Evolutionary conservation across 2,888 invertebrate genomes (phyloP), one percentile per base, ranked within the genome.

Genomic region (Odontothrips loti): DNA sequence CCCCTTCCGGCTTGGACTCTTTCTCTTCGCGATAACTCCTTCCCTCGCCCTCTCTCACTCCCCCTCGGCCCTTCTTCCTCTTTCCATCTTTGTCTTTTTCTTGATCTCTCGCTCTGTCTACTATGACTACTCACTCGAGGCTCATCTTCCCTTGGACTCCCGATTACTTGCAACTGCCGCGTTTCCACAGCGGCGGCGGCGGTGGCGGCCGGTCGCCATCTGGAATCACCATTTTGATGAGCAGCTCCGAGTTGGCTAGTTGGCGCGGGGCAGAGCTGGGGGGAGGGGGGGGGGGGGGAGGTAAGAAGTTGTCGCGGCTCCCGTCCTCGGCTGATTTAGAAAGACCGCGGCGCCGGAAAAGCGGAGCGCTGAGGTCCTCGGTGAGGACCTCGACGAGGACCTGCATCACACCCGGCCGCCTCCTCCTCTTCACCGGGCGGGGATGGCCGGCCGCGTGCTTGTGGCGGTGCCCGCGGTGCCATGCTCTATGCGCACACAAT

Each of bases 141-240:
- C 68, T 75, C 68, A 75, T 75, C 27, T 75, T 75, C 68, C 12
- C 68, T 27, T 17, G 27, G 27, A 12, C 68, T 23, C 68, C 68
- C 68, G 68, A 75, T 75, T 75, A 75, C 68, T 75, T 75, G 68
- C 68, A 75, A 75, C 68, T 75, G 68, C 23, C 68, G 68, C 68
- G 27, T 75, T 75, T 75, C 68, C 68, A 11, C 27, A 12, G 23
- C 27, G 23, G 68, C 68, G 27, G 63, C 23, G 1, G 68, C 68
- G 68, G 68, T 27, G 68, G 58, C 34, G 15, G 58, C 23, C 10
- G 68, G 23, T 27, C 68, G 27, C 68, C 68, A 27, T 75, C 68
- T 75, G 68, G 68, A 75, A 75, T 75, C 68, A 75, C 68, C 68
- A 75, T 75, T 75, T 75, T 75, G 68, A 75, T 75, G 68, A 75